Evolutionary conservation across 2,113 vertebrate species (phyloP).

Genomic region (Coreoperca whiteheadi): DNA sequence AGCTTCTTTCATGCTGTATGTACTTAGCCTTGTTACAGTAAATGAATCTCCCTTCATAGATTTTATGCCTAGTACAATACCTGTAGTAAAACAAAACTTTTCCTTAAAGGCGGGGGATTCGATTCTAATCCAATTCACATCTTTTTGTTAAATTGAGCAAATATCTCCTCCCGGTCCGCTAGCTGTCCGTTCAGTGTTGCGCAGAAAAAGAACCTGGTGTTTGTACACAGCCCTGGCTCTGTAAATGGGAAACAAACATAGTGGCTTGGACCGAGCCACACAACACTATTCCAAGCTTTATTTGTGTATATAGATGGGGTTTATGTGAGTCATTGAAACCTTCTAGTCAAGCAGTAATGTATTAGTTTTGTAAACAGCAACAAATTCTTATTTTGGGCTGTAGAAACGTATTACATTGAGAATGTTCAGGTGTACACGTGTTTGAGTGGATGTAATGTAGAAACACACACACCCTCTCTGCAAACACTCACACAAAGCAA

Average conservation of each 20-base stretch:
- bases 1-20: neutral
- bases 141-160: too few relatives aligned
- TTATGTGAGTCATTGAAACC: neutral
- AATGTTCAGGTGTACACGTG: neutral
- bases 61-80: neutral
- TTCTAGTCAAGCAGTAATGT: neutral
- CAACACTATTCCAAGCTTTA: too few relatives aligned
- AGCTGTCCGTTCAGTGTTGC: too few relatives aligned
- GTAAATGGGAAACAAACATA: too few relatives aligned
- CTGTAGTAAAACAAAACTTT: neutral
- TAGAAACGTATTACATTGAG: neutral
- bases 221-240: too few relatives aligned
- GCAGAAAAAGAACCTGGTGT: too few relatives aligned
- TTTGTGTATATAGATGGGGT: neutral
- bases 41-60: neutral
- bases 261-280: too few relatives aligned
- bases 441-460: neutral
- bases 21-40: neutral
- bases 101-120: neutral
- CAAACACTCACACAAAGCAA: neutral
- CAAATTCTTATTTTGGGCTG: neutral
- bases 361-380: neutral
- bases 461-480: neutral
- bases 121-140: too few relatives aligned
- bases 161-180: too few relatives aligned